Evolutionary conservation across 2,888 invertebrate genomes (phyloP).

Genomic region (Melanargia galathea): DNA sequence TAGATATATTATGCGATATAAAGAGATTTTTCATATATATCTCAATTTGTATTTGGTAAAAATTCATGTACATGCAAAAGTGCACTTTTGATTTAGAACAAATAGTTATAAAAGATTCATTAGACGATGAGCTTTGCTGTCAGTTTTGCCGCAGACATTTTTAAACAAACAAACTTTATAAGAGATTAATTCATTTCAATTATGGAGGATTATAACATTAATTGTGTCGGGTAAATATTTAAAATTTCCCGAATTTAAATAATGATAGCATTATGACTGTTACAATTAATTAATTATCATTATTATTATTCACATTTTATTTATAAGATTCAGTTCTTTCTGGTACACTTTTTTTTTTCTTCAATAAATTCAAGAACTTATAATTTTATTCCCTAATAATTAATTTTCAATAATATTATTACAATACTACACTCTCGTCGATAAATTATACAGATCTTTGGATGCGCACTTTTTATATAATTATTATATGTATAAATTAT

Average conservation of each 20-base stretch:
- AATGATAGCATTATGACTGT: slow-evolving; percentile 17
- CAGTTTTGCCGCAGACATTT: too few species aligned
- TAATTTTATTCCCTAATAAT: slow-evolving; percentile 43
- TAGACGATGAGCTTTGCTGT: too few species aligned
- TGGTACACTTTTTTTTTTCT: slow-evolving; percentile 42
- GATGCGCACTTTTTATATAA: slow-evolving; percentile 40
- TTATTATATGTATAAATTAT: slow-evolving; percentile 30
- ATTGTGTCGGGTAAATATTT: slow-evolving; percentile 1
- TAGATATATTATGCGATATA: too few species aligned
- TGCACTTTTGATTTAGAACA: not conserved
- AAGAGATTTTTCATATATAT: too few species aligned
- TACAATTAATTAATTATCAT: too few species aligned
- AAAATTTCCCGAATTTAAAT: slow-evolving; percentile 30
- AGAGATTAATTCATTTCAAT: not conserved
- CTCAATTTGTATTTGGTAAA: too few species aligned
- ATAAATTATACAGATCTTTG: slow-evolving; percentile 48
- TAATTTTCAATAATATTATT: slow-evolving; percentile 7
- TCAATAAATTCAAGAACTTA: slow-evolving; percentile 38
- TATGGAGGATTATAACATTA: not conserved
- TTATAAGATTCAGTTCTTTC: slow-evolving; percentile 40
- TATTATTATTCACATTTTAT: slow-evolving; percentile 30
- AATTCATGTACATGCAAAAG: too few species aligned
- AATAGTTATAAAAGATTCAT: too few species aligned
- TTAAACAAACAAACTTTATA: not conserved
- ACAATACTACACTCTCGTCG: slow-evolving; percentile 37